Evolutionary conservation across 2,113 vertebrate species (phyloP).

Genomic region (Myrmecobius fasciatus): DNA sequence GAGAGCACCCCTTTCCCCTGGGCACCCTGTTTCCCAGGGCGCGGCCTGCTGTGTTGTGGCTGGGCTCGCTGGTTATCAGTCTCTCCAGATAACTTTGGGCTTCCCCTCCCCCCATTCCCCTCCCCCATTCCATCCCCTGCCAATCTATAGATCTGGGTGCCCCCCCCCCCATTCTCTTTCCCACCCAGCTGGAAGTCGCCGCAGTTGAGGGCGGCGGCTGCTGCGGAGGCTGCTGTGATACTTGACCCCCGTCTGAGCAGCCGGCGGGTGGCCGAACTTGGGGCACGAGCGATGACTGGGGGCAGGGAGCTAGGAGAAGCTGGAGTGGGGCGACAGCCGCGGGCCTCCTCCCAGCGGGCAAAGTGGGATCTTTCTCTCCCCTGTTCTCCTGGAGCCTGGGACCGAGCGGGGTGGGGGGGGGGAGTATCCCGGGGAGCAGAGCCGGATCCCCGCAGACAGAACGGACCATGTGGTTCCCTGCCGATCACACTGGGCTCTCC

Average conservation of each 20-base stretch:
- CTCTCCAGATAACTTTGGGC: not conserved
- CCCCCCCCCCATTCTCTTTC: rapidly evolving
- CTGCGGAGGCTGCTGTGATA: not conserved
- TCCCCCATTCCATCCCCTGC: not conserved
- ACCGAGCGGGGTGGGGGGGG: not conserved
- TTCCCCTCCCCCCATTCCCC: not conserved
- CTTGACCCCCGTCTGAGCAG: not conserved
- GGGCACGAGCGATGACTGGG: not conserved
- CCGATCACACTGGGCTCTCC: not conserved
- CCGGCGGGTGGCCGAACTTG: not conserved
- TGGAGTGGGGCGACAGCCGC: no score
- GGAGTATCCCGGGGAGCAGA: not conserved
- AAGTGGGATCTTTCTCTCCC: no score
- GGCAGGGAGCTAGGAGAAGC: not conserved
- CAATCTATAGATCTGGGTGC: not conserved
- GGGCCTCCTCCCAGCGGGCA: not conserved
- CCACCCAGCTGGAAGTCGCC: not conserved
- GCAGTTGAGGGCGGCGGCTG: not conserved
- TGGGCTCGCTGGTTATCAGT: not conserved
- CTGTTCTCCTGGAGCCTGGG: not conserved
- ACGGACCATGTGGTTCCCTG: not conserved
- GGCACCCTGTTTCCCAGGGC: no score
- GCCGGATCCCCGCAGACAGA: not conserved
- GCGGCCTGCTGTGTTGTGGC: not conserved
- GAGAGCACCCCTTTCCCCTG: no score